Percentiles rank a stretch among this genome's conserved stretches.
These are phyloP conservation scores for Nasonia giraulti DNA, from an alignment of 1,140 invertebrate genomes.

Conservation along the genomic window DNA sequence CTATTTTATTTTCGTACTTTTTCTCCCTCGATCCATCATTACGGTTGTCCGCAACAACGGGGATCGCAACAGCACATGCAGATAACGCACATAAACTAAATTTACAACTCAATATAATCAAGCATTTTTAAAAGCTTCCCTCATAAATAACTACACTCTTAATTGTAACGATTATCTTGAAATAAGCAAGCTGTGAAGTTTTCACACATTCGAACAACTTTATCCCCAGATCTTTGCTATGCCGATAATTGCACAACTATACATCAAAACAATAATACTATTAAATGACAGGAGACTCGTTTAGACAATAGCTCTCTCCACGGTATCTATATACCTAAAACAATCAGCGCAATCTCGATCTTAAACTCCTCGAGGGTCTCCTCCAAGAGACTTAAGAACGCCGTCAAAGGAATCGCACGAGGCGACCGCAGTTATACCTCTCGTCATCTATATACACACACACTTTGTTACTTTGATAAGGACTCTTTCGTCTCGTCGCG, in stretches of 20 bases:
- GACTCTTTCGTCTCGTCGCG: conserved; percentile 15
- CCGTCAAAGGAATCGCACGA: conserved; percentile 12
- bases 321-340: background rate
- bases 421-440: background rate
- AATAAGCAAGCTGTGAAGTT: background rate
- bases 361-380: background rate
- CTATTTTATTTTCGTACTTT: background rate
- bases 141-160: background rate
- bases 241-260: background rate
- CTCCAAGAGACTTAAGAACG: background rate
- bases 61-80: background rate
- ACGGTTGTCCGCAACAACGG: background rate
- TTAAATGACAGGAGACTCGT: background rate
- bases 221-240: background rate
- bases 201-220: background rate
- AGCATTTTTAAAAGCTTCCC: background rate
- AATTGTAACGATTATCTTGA: conserved; percentile 12
- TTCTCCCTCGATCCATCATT: conserved; percentile 24
- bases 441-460: background rate
- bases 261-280: background rate
- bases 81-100: background rate
- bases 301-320: background rate
- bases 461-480: conserved; percentile 41
- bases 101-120: background rate
- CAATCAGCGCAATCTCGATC: background rate